phyloP scores from a whole-genome alignment of 1,140 invertebrate species.

The Drosophila ercepeae region DNA sequence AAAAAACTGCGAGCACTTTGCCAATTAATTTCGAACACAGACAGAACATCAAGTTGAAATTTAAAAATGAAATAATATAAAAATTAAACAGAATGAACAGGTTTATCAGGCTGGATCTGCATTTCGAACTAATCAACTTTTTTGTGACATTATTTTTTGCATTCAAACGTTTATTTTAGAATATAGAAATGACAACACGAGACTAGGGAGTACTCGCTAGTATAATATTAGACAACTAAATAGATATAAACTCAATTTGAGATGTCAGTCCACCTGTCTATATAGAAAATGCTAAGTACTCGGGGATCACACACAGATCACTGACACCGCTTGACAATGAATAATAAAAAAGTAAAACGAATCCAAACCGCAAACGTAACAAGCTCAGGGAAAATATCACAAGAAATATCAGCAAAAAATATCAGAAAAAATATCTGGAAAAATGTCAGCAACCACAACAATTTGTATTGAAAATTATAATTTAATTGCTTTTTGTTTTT shows the following conservation, averaged over 20 bases:
- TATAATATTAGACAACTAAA: background rate
- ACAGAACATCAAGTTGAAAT: background rate
- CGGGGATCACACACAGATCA: constrained; percentile 31
- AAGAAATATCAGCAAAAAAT: constrained; percentile 21
- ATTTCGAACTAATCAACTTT: background rate
- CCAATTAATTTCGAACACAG: constrained; percentile 10
- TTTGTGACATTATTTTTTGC: constrained; percentile 4
- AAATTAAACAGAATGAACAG: constrained; percentile 5
- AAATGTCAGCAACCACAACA: constrained; percentile 43
- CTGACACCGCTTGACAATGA: constrained; percentile 24
- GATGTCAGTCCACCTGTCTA: background rate
- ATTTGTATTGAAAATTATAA: constrained; percentile 41
- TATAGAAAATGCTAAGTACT: constrained; percentile 14
- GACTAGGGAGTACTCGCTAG: background rate
- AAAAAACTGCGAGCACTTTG: background rate
- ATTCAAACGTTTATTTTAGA: background rate
- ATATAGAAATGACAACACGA: background rate
- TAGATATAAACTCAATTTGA: constrained; percentile 1
- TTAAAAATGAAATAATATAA: no score
- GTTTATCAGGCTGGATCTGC: constrained; percentile 5
- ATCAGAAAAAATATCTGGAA: constrained; percentile 19
- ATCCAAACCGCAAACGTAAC: constrained; percentile 2
- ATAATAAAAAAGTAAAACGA: constrained; percentile 17
- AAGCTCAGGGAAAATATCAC: constrained; percentile 35
- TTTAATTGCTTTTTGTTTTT: constrained; percentile 42